A percentile compares a stretch with the other conserved stretches of the same genome.
phyloP scores from a whole-genome alignment of 2,797 vertebrate genomes.

The Lateolabrax maculatus region DNA sequence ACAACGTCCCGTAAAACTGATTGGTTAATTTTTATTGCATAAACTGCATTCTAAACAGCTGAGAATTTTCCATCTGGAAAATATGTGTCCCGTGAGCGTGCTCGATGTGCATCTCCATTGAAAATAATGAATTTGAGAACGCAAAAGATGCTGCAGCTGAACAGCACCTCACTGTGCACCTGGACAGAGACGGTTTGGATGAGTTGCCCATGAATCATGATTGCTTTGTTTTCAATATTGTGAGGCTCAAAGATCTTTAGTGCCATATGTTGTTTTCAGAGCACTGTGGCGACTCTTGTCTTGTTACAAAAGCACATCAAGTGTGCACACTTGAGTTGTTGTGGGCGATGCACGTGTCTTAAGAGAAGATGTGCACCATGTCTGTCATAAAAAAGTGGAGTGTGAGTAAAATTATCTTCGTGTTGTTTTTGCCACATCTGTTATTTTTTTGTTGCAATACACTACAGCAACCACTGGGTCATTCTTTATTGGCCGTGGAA shows the following conservation, averaged over 20 bases:
- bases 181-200: background rate
- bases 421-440: conserved; percentile 5
- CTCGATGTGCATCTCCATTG: too few relatives aligned
- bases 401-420: background rate
- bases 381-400: background rate
- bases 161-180: background rate
- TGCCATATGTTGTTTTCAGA: conserved; percentile 5
- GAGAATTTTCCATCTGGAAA: too few relatives aligned
- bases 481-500: conserved; percentile 37
- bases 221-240: conserved; percentile 1
- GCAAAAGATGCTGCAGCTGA: too few relatives aligned
- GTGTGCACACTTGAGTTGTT: conserved; percentile 3
- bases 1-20: too few relatives aligned
- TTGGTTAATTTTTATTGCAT: too few relatives aligned
- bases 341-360: background rate
- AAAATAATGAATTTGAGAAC: too few relatives aligned
- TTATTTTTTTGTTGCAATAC: conserved; percentile 1
- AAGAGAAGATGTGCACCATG: background rate
- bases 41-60: too few relatives aligned
- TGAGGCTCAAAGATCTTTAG: background rate
- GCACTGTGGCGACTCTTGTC: background rate
- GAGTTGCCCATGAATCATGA: background rate
- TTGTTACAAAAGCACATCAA: too few relatives aligned
- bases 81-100: too few relatives aligned
- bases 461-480: conserved; percentile 5